Percentiles rank a stretch among this genome's conserved stretches.
Evolutionary conservation across 1,140 invertebrate genomes (phyloP).

Genomic region (Nebria ingens): DNA sequence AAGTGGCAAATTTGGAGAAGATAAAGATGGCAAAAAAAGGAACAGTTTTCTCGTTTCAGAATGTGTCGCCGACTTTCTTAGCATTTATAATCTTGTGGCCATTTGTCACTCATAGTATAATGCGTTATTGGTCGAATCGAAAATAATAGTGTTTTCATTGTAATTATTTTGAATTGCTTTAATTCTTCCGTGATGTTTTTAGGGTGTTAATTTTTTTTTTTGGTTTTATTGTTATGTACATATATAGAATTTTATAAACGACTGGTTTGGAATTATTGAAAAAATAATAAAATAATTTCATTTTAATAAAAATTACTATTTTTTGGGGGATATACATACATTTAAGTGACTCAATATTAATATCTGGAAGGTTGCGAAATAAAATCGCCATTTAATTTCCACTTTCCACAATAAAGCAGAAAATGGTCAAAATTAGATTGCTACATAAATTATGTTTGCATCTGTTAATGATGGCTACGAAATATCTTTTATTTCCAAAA

Average conservation of each 20-base stretch:
- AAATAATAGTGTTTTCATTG: slow-evolving; percentile 11
- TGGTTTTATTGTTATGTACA: slow-evolving; percentile 20
- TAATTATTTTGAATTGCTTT: slow-evolving; percentile 14
- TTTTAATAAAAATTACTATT: too few relatives aligned
- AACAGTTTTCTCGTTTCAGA: slow-evolving; percentile 20
- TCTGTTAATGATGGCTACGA: too few relatives aligned
- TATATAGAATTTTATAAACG: slow-evolving; percentile 19
- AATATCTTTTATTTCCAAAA: too few relatives aligned
- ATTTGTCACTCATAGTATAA: slow-evolving; percentile 40
- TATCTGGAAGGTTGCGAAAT: too few relatives aligned
- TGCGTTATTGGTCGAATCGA: slow-evolving; percentile 21
- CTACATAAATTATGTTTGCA: too few relatives aligned
- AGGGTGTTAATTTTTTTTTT: slow-evolving; percentile 13
- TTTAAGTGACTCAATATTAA: too few relatives aligned
- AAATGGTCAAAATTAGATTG: too few relatives aligned
- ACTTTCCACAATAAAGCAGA: too few relatives aligned
- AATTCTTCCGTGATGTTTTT: slow-evolving; percentile 9
- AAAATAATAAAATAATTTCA: too few relatives aligned
- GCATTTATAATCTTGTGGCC: slow-evolving; percentile 47
- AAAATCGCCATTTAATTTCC: too few relatives aligned
- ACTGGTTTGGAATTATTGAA: slow-evolving; percentile 16
- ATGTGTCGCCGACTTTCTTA: slow-evolving; percentile 43
- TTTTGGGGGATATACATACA: too few relatives aligned
- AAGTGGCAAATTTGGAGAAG: slow-evolving; percentile 33
- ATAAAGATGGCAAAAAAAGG: slow-evolving; percentile 16